A percentile compares a stretch with the other conserved stretches of the same genome.
Evolutionary conservation across 2,113 vertebrate species (phyloP).

Genomic region (Halcyon senegalensis): DNA sequence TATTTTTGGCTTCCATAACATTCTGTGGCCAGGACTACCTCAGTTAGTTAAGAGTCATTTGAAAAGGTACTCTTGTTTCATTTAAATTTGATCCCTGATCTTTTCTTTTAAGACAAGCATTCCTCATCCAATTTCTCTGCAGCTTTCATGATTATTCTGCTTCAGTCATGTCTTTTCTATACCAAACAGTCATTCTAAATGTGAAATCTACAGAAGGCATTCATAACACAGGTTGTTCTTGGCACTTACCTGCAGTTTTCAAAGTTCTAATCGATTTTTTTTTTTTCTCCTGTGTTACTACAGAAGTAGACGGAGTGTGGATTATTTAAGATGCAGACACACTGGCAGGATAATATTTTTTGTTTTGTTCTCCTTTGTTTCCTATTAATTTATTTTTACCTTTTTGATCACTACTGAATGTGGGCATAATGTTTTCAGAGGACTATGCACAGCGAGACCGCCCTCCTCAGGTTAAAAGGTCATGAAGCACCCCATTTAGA

Average conservation of each 20-base stretch:
- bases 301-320: background rate
- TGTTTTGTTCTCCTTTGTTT: background rate
- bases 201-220: background rate
- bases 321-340: background rate
- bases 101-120: background rate
- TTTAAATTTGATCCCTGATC: background rate
- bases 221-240: rapidly evolving
- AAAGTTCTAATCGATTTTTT: background rate
- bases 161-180: background rate
- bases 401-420: background rate
- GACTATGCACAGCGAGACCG: background rate
- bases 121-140: background rate
- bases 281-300: background rate
- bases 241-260: background rate
- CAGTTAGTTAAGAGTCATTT: background rate
- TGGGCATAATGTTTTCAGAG: background rate
- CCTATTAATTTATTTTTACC: background rate
- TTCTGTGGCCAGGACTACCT: background rate
- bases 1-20: background rate
- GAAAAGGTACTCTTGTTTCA: background rate
- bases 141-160: background rate
- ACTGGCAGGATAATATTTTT: background rate
- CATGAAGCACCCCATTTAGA: background rate
- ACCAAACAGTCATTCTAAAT: background rate
- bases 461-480: background rate